Percentiles rank a stretch among this genome's conserved stretches.
These are phyloP conservation scores for Lacerta agilis DNA, from an alignment of 2,797 vertebrate genomes.

Conservation along the genomic window DNA sequence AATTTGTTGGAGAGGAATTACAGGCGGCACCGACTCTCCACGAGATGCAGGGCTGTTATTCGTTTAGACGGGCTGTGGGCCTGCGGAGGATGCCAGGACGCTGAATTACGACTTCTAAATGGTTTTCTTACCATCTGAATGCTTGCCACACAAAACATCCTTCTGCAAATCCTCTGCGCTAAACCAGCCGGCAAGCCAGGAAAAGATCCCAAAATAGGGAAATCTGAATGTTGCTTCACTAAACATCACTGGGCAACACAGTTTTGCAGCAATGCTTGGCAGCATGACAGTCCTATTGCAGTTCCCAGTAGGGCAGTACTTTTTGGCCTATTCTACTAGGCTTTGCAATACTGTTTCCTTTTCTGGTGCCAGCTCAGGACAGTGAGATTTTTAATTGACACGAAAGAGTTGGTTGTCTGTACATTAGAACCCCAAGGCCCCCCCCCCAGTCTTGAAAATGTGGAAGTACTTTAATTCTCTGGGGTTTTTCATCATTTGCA, in stretches of 20 bases:
- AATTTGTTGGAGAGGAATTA: slow-evolving; percentile 64
- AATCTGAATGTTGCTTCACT: slow-evolving; percentile 12
- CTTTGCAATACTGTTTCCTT: background rate
- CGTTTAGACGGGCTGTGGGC: slow-evolving; percentile 42
- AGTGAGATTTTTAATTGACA: background rate
- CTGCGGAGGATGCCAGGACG: slow-evolving; percentile 40
- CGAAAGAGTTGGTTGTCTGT: background rate
- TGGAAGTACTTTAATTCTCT: background rate
- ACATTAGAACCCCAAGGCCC: background rate
- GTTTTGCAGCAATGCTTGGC: slow-evolving; percentile 4
- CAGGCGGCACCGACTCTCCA: slow-evolving; percentile 26
- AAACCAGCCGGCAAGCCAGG: slow-evolving; percentile 48
- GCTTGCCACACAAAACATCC: slow-evolving; percentile 57
- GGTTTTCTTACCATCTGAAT: slow-evolving; percentile 58
- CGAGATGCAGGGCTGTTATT: slow-evolving; percentile 46
- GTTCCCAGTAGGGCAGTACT: fast-evolving
- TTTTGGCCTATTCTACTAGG: background rate
- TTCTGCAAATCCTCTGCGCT: slow-evolving; percentile 40
- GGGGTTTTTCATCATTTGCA: background rate
- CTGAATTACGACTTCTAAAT: slow-evolving; percentile 53
- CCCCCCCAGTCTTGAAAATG: background rate
- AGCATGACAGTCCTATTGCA: background rate
- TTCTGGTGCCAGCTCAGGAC: fast-evolving
- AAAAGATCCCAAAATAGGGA: slow-evolving; percentile 41
- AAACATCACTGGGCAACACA: background rate